These are phyloP conservation scores for Columba janthina DNA, from an alignment of 2,113 vertebrate species.

Conservation along the genomic window DNA sequence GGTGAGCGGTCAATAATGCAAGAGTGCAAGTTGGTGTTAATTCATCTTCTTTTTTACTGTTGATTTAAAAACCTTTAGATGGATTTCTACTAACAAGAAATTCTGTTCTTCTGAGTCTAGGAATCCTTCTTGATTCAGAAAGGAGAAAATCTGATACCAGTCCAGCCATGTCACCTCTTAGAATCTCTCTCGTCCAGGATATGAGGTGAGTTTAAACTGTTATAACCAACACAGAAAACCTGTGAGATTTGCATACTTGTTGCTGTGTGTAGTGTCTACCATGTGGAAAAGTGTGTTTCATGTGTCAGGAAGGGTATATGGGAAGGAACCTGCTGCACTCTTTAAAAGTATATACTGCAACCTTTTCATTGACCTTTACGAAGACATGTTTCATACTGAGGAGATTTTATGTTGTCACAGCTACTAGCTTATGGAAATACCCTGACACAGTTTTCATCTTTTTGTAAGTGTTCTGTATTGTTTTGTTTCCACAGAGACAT, in stretches of 20 bases:
- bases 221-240: not conserved
- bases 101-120: slow-evolving; percentile 67
- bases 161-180: slow-evolving; percentile 89
- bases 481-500: not conserved
- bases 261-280: not conserved
- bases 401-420: not conserved
- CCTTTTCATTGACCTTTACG: not conserved
- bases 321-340: not conserved
- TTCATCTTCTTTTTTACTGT: not conserved
- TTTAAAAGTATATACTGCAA: not conserved
- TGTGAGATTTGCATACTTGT: not conserved
- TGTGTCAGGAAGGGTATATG: not conserved
- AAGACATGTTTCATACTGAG: not conserved
- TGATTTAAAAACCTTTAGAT: not conserved
- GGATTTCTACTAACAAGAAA: not conserved
- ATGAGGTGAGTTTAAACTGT: slow-evolving; percentile 85
- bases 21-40: not conserved
- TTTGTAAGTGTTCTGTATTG: not conserved
- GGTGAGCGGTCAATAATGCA: not conserved
- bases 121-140: slow-evolving; percentile 91
- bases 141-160: slow-evolving; percentile 93
- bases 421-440: not conserved
- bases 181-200: slow-evolving; percentile 93
- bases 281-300: not conserved
- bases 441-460: not conserved